Conservation (phyloP, 2,888 invertebrate genomes). For the Cantharis flavilabris region DNA sequence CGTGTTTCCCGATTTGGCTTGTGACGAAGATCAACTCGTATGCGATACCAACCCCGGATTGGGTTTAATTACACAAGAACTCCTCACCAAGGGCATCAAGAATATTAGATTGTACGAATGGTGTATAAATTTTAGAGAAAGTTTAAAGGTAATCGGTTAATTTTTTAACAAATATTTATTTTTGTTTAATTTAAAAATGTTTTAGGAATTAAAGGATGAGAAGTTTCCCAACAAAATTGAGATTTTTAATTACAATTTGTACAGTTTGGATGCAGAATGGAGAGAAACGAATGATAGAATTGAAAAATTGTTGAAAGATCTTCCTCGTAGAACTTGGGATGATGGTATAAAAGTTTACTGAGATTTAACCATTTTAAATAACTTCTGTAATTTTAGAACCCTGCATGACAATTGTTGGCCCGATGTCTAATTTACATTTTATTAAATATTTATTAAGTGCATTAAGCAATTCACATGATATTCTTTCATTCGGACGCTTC, state of each 20-base stretch:
- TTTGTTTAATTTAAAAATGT: conserved; percentile 20
- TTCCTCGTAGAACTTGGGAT: conserved; percentile 56
- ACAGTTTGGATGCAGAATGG: conserved; percentile 64
- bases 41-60: conserved; percentile 75
- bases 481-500: conserved; percentile 63
- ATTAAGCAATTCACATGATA: conserved; percentile 62
- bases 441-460: conserved; percentile 67
- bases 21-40: conserved; percentile 48
- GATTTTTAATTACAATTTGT: conserved; percentile 62
- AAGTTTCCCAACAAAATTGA: conserved; percentile 55
- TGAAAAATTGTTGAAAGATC: conserved; percentile 58
- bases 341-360: conserved; percentile 53
- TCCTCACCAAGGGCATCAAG: conserved; percentile 59
- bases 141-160: conserved; percentile 51
- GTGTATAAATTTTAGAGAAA: conserved; percentile 56
- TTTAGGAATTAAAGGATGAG: conserved; percentile 51
- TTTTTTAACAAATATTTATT: neutral
- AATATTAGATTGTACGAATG: conserved; percentile 65
- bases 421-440: conserved; percentile 62
- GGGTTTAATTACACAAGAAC: conserved; percentile 65
- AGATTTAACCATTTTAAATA: neutral
- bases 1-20: conserved; percentile 33
- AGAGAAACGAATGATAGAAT: conserved; percentile 62
- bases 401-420: conserved; percentile 63
- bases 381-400: conserved; percentile 55